phyloP scores from a whole-genome alignment of 2,113 vertebrate genomes.

The Chlamydotis undulata region DNA sequence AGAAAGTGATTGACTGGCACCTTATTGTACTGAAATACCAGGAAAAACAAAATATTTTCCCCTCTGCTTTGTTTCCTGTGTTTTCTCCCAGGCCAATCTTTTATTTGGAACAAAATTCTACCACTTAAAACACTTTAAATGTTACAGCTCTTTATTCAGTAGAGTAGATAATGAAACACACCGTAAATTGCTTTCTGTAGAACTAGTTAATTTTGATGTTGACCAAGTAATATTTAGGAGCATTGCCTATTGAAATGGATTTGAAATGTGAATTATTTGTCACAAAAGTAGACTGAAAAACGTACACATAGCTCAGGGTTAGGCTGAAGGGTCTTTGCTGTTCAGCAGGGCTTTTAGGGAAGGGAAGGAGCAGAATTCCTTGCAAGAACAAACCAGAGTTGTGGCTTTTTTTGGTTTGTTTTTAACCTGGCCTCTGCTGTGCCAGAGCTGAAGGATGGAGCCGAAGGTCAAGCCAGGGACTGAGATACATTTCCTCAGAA shows the following conservation, averaged over 20 bases:
- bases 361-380: background rate
- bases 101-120: background rate
- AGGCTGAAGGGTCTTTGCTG: background rate
- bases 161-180: background rate
- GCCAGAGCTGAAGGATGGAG: background rate
- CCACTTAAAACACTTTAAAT: background rate
- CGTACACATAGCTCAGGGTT: rapidly evolving
- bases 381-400: rapidly evolving
- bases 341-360: background rate
- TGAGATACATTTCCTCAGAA: background rate
- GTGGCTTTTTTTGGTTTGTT: background rate
- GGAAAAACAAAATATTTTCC: constrained; percentile 14
- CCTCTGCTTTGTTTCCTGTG: constrained; percentile 2
- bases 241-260: background rate
- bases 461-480: background rate
- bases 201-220: background rate
- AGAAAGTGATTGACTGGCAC: constrained; percentile 50
- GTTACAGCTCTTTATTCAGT: background rate
- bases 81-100: background rate
- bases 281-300: background rate
- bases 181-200: background rate
- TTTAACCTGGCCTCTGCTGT: background rate
- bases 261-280: background rate
- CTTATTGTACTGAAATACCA: constrained; percentile 50
- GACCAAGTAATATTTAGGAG: background rate